phyloP scores from a whole-genome alignment of 2,113 vertebrate genomes.

The Scopus umbretta region DNA sequence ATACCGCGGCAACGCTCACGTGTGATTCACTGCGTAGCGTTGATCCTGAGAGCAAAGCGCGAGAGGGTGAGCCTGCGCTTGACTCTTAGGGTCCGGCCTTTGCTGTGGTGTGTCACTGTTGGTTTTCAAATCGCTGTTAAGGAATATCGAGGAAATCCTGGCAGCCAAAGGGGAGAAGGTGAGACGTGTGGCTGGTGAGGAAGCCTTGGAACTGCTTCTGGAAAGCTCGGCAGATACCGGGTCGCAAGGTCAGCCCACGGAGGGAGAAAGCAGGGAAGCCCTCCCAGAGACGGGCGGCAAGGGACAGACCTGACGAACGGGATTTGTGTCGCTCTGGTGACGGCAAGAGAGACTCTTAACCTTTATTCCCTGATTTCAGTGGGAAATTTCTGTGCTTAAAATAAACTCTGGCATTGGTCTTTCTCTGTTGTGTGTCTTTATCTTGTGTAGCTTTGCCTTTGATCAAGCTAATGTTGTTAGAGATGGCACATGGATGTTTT shows the following conservation, averaged over 20 bases:
- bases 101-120: background rate
- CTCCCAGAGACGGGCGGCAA: background rate
- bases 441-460: background rate
- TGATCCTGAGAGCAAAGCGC: background rate
- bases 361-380: background rate
- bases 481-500: fast-evolving
- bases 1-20: fast-evolving
- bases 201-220: constrained; percentile 77
- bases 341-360: background rate
- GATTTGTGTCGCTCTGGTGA: background rate
- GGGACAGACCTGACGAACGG: background rate
- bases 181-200: constrained; percentile 69
- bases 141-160: constrained; percentile 96
- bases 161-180: constrained; percentile 89
- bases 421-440: background rate
- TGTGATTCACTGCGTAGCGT: fast-evolving
- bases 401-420: background rate
- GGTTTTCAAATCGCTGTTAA: constrained; percentile 36
- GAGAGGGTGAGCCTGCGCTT: background rate
- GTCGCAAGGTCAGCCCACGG: background rate
- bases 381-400: background rate
- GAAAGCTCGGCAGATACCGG: background rate
- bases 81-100: background rate
- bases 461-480: background rate
- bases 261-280: background rate